Percentiles rank a stretch among this genome's conserved stretches.
Evolutionary conservation across 2,888 invertebrate species (phyloP).

Genomic region (Drosophila melanocephala): DNA sequence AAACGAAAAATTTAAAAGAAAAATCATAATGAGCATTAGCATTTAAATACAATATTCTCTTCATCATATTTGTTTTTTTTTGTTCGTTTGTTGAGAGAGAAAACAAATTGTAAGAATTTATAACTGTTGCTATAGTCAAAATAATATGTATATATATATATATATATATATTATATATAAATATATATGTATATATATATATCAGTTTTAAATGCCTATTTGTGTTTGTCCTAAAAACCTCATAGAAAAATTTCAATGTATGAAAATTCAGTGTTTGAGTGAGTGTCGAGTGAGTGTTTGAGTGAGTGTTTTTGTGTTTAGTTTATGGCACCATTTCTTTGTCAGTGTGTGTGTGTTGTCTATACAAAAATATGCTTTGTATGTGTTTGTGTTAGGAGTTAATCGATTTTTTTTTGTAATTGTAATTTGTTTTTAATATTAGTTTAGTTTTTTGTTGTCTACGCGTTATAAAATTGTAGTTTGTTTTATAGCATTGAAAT

Average conservation of each 20-base stretch:
- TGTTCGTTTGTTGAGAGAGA: conserved; percentile 30
- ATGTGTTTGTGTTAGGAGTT: background rate
- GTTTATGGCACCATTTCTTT: conserved; percentile 76
- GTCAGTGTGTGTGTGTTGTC: conserved; percentile 35
- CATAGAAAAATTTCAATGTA: conserved; percentile 62
- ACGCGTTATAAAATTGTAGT: conserved; percentile 68
- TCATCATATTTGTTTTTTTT: conserved; percentile 11
- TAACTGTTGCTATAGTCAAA: background rate
- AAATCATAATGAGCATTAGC: conserved; percentile 55
- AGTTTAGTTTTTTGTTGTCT: conserved; percentile 65
- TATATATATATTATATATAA: conserved; percentile 19
- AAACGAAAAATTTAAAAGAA: conserved; percentile 21
- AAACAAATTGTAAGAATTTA: conserved; percentile 4
- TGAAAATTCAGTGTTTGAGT: conserved; percentile 32
- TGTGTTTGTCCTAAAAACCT: conserved; percentile 67
- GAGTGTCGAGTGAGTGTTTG: conserved; percentile 32
- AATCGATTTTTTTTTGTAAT: conserved; percentile 16
- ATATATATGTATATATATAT: conserved; percentile 24
- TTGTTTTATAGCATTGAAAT: conserved; percentile 52
- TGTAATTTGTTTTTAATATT: background rate
- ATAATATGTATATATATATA: conserved; percentile 14
- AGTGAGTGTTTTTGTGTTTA: conserved; percentile 36
- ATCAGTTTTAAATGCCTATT: conserved; percentile 67
- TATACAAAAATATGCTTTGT: conserved; percentile 57
- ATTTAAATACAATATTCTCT: conserved; percentile 33